Evolutionary conservation across 2,113 vertebrate species (phyloP).

Genomic region (Eulemur rufifrons): DNA sequence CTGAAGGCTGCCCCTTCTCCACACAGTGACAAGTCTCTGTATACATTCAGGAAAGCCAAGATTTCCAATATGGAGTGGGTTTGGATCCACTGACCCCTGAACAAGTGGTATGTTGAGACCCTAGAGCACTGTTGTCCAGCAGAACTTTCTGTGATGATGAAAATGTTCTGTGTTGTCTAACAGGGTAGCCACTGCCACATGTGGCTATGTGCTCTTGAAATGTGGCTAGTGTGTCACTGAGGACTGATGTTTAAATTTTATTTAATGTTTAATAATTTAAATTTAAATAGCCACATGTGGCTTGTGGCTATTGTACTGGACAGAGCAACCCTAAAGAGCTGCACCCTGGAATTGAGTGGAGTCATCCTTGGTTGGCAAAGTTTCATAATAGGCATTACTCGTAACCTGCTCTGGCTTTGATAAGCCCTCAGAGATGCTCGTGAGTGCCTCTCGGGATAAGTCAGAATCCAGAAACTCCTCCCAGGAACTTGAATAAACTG

Average conservation of each 20-base stretch:
- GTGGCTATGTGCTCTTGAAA: not conserved
- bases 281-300: not conserved
- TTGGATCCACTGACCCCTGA: not conserved
- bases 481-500: not conserved
- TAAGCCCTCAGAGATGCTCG: not conserved
- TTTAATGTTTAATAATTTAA: not conserved
- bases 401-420: rapidly evolving
- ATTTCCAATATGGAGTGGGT: not conserved
- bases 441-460: not conserved
- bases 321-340: not conserved
- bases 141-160: not conserved
- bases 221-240: not conserved
- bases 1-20: not conserved
- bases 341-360: not conserved
- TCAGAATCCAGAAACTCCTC: not conserved
- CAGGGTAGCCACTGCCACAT: not conserved
- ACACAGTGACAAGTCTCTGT: not conserved
- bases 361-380: not conserved
- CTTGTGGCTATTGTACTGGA: not conserved
- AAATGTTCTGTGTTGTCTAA: not conserved
- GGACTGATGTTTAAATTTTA: not conserved
- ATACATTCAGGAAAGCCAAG: not conserved
- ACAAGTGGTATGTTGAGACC: not conserved
- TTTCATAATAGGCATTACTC: not conserved
- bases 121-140: not conserved